A percentile compares a stretch with the other conserved stretches of the same genome.
These are phyloP conservation scores for Rhagophthalmus giganteus DNA, from an alignment of 2,888 invertebrate genomes.

Conservation along the genomic window DNA sequence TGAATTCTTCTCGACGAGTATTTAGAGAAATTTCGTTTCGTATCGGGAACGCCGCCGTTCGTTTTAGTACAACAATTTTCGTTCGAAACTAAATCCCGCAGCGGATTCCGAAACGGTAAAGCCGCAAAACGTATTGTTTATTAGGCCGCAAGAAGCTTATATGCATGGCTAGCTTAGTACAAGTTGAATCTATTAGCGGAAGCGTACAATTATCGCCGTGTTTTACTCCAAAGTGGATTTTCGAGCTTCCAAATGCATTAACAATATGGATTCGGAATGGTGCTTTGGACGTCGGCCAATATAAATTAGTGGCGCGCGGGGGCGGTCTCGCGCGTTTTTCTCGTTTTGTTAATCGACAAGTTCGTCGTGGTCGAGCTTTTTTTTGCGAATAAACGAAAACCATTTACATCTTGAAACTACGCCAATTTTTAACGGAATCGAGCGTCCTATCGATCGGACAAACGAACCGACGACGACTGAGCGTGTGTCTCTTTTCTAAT, in stretches of 20 bases:
- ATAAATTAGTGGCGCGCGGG: no score
- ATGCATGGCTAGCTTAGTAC: slow-evolving; percentile 3
- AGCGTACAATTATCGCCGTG: slow-evolving; percentile 3
- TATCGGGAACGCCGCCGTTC: neutral
- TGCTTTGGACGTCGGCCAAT: no score
- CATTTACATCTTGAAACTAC: slow-evolving; percentile 19
- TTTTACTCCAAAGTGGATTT: neutral
- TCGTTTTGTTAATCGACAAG: no score
- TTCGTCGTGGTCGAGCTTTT: no score
- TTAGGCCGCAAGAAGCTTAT: slow-evolving; percentile 12
- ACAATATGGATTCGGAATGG: no score
- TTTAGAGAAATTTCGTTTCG: neutral
- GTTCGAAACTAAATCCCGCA: neutral
- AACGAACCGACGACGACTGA: no score
- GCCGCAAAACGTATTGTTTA: slow-evolving; percentile 14
- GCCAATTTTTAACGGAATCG: slow-evolving; percentile 25
- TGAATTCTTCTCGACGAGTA: neutral
- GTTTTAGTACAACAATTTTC: neutral
- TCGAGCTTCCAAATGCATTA: no score
- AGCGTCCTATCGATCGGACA: no score
- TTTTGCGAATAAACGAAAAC: no score
- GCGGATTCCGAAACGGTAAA: slow-evolving; percentile 4
- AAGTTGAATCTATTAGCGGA: slow-evolving; percentile 7
- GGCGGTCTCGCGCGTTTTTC: no score
- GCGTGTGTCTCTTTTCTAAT: slow-evolving; percentile 28